phyloP scores from a whole-genome alignment of 2,888 invertebrate species.

The Adineta ricciae region DNA sequence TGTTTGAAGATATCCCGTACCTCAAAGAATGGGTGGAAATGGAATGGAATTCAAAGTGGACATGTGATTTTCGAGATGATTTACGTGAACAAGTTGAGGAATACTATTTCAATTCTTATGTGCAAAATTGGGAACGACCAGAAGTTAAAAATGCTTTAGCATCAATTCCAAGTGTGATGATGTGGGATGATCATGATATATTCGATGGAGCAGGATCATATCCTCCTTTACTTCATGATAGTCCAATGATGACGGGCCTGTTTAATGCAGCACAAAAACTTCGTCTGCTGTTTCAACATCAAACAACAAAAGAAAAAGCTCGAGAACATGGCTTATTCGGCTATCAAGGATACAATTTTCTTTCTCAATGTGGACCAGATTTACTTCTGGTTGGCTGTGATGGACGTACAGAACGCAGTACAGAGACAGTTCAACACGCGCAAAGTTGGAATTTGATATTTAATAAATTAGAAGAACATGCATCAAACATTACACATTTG shows the following conservation, averaged over 20 bases:
- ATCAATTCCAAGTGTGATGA: neutral
- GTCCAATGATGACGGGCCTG: neutral
- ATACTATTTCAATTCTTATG: neutral
- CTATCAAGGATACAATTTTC: neutral
- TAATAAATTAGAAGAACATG: neutral
- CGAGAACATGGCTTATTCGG: neutral
- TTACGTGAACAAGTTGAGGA: neutral
- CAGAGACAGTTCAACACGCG: neutral
- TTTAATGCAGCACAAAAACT: neutral
- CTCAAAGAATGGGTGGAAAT: neutral
- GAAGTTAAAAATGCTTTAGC: neutral
- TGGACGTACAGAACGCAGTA: neutral
- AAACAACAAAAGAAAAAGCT: neutral
- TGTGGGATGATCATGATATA: constrained; percentile 3
- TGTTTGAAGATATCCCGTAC: neutral
- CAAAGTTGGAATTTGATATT: neutral
- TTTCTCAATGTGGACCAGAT: neutral
- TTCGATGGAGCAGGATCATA: neutral
- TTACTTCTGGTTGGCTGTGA: neutral
- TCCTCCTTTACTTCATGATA: constrained; percentile 7
- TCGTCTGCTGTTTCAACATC: neutral
- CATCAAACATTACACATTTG: neutral
- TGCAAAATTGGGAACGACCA: neutral
- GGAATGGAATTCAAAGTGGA: neutral
- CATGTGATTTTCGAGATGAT: neutral